A percentile compares a stretch with the other conserved stretches of the same genome.
Conservation (phyloP, 2,113 vertebrate genomes). For the Odocoileus hemionus region DNA sequence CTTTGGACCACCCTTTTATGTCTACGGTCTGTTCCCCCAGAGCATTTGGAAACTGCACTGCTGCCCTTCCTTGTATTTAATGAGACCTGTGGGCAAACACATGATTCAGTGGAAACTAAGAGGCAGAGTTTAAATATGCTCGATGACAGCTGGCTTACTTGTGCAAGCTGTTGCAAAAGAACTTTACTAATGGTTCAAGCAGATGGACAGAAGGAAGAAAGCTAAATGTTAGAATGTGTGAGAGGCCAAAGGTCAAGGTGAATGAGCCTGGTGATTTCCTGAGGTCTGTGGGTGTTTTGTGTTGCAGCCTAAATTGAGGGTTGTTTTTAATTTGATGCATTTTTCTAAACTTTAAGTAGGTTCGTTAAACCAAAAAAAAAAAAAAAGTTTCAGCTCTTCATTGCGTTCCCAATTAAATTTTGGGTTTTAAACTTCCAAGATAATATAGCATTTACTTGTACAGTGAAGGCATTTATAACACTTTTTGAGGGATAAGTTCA, state of each 20-base stretch:
- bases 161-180: conserved; percentile 80
- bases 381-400: conserved; percentile 46
- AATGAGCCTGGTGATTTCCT: conserved; percentile 85
- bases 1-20: conserved; percentile 54
- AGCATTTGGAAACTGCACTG: conserved; percentile 67
- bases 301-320: conserved; percentile 76
- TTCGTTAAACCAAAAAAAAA: conserved; percentile 68
- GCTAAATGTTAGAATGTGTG: conserved; percentile 84
- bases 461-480: conserved; percentile 13
- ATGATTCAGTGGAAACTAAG: conserved; percentile 82
- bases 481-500: conserved; percentile 21
- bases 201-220: conserved; percentile 85
- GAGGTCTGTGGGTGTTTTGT: conserved; percentile 83
- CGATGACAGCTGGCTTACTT: conserved; percentile 86
- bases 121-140: conserved; percentile 84
- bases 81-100: conserved; percentile 80
- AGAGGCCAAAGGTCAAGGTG: conserved; percentile 86
- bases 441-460: conserved; percentile 16
- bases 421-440: conserved; percentile 41
- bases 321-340: conserved; percentile 80
- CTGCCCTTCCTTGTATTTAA: conserved; percentile 79
- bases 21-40: conserved; percentile 43
- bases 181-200: conserved; percentile 85
- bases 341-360: conserved; percentile 72
- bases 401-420: conserved; percentile 58